These are phyloP conservation scores for Picathartes gymnocephalus DNA, from an alignment of 2,113 vertebrate species.

Conservation along the genomic window DNA sequence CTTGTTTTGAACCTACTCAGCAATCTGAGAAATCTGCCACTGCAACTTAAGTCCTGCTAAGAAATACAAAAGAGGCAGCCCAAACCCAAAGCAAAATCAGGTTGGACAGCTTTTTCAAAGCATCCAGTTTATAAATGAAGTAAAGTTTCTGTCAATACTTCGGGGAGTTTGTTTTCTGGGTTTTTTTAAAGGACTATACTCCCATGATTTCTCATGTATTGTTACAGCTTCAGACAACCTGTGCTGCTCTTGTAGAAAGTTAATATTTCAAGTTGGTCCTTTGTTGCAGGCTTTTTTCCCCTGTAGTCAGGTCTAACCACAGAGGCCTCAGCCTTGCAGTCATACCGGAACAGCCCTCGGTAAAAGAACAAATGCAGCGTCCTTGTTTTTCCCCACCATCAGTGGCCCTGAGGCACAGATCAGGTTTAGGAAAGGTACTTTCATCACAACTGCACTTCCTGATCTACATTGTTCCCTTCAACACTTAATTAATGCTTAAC, in stretches of 20 bases:
- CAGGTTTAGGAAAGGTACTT: neutral
- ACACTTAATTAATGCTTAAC: neutral
- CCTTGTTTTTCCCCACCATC: neutral
- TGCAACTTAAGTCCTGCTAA: neutral
- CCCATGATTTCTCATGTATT: neutral
- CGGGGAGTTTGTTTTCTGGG: neutral
- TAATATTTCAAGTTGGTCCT: neutral
- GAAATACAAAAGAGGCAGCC: neutral
- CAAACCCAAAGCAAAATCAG: neutral
- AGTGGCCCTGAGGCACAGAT: neutral
- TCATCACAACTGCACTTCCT: neutral
- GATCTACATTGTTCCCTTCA: neutral
- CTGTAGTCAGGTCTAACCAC: neutral
- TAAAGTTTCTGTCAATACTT: neutral
- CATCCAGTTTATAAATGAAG: neutral
- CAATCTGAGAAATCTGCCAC: neutral
- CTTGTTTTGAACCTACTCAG: neutral
- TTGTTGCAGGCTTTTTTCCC: neutral
- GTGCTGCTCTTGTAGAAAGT: neutral
- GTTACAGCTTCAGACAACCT: neutral
- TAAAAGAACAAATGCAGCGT: neutral
- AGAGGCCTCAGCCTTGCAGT: neutral
- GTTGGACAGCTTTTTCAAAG: neutral
- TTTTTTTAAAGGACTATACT: neutral
- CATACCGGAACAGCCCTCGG: neutral